Evolutionary conservation across 2,113 vertebrate genomes (phyloP), one percentile per base, ranked within the genome.

Genomic region (Pomatostomus ruficeps): DNA sequence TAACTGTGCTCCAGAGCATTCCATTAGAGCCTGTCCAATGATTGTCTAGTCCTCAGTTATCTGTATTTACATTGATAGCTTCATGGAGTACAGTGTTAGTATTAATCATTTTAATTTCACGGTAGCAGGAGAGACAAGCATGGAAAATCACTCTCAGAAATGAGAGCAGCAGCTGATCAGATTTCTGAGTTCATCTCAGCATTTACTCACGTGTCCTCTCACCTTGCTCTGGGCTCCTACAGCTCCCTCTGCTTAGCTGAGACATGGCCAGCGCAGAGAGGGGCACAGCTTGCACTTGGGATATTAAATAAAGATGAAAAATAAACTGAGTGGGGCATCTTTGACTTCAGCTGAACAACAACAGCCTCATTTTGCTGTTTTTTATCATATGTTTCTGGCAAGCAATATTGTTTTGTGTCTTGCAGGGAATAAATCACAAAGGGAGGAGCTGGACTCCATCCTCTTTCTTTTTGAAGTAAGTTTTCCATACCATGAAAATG

Each of bases 391-490:
- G 5, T 36, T 92, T 82, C 25, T 28, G 8, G 16, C 74, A 91
- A 94, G 49, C 57, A 40, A 15, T 58, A 14, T 54, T 93, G 48
- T 65, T 87, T 96, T 91, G 38, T 94, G n/a, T 96, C 58, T 98
- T 98, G 67, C 97, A 99, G 99, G 99, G 98, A 99, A 99, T 98
- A 99, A 99, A 97, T 99, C 99, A 88, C 99, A 99, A 97, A 98
- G 99, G 98, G 99, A 99, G 98, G 99, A 99, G 98, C 99, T 99
- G 99, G 99, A 99, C 99, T 99, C 99, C 81, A 98, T 99, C 96
- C 99, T 99, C 96, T 99, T 99, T 98, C 98, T 99, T 98, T 99
- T 99, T 98, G 99, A 99, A 98, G 99, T 99, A 99, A 99, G 99
- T 98, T 94, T 91, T 94, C 45, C 25, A 1, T 40, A 4, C 28